phyloP scores from a whole-genome alignment of 2,888 invertebrate genomes.

The Oasisia sp. region DNA sequence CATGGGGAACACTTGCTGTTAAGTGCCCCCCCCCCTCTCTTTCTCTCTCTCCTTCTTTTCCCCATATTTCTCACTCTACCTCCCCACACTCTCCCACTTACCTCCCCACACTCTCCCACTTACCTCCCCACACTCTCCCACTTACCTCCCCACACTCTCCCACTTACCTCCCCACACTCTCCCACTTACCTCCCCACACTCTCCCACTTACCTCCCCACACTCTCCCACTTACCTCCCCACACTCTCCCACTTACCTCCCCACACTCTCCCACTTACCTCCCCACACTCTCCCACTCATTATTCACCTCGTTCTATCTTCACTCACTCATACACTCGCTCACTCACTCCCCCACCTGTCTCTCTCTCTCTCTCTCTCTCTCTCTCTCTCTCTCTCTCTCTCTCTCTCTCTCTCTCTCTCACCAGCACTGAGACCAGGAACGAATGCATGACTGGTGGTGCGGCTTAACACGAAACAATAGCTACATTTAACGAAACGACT shows the following conservation, averaged over 20 bases:
- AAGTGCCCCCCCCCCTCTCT: background rate
- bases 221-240: background rate
- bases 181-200: too few species aligned
- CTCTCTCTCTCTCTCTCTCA: background rate
- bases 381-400: background rate
- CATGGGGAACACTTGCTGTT: background rate
- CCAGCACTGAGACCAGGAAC: background rate
- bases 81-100: too few species aligned
- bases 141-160: too few species aligned
- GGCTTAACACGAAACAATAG: background rate
- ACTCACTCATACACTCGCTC: too few species aligned
- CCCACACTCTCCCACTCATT: too few species aligned
- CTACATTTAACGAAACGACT: background rate
- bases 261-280: too few species aligned
- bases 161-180: background rate
- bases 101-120: background rate
- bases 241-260: background rate
- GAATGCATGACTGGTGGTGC: background rate
- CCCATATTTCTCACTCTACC: too few species aligned
- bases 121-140: too few species aligned
- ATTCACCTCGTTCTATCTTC: too few species aligned
- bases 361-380: background rate
- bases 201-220: too few species aligned
- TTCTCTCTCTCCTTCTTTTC: too few species aligned
- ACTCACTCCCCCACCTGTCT: background rate